Conservation (phyloP, 2,888 invertebrate genomes). For the Drosophila kokeensis region DNA sequence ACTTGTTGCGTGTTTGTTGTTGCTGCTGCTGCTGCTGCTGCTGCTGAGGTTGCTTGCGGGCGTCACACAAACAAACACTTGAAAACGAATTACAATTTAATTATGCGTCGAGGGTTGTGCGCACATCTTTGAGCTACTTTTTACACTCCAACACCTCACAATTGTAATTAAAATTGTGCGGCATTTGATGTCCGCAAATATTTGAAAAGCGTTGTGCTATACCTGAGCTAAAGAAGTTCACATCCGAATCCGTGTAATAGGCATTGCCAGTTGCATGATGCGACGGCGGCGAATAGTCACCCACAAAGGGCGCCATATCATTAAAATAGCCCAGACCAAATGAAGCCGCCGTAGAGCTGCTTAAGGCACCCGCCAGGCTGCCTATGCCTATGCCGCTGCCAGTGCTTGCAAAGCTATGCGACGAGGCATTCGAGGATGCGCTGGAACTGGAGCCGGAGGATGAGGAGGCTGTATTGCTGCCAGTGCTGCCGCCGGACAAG, state of each 20-base stretch:
- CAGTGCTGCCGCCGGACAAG: conserved; percentile 82
- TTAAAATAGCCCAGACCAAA: conserved; percentile 82
- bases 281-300: conserved; percentile 78
- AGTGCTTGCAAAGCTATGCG: conserved; percentile 62
- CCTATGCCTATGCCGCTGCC: conserved; percentile 20
- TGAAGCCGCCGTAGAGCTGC: conserved; percentile 78
- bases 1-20: conserved; percentile 72
- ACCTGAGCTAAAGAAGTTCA: conserved; percentile 85
- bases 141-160: conserved; percentile 66
- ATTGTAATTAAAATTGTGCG: conserved; percentile 72
- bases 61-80: conserved; percentile 66
- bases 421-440: conserved; percentile 67
- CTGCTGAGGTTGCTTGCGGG: conserved; percentile 47
- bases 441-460: conserved; percentile 75
- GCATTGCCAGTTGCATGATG: conserved; percentile 63
- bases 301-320: conserved; percentile 82
- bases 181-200: conserved; percentile 76
- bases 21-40: conserved; percentile 27
- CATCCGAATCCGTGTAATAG: conserved; percentile 84
- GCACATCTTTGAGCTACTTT: conserved; percentile 63
- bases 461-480: conserved; percentile 72
- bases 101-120: conserved; percentile 67
- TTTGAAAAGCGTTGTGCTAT: conserved; percentile 63
- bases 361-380: conserved; percentile 68
- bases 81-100: conserved; percentile 82